Base-by-base conservation (phyloP, 2,797 vertebrate species). In the Morelia viridis region DNA sequence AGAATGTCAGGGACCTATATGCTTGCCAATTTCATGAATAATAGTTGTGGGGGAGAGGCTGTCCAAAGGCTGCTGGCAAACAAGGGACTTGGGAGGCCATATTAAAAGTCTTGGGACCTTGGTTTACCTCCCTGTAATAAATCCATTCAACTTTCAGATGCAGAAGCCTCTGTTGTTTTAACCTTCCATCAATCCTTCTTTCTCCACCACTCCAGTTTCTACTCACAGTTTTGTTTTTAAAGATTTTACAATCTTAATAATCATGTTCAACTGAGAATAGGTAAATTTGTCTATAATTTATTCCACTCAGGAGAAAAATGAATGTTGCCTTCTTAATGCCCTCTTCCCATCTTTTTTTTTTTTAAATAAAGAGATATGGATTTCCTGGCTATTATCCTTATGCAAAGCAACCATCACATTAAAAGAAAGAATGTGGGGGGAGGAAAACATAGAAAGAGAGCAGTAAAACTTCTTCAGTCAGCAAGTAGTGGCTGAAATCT, bases 281-380 rank as follows among this genome's bases (percentile, higher is more conserved):
- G 24, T n/a, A 90, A 83, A 57, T 71, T 35, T 89, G 64, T 56
- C n/a, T 68, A 57, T 71, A 35, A 57, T 89, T 89, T 56, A 89
- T 89, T 89, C 64, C 26, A 57, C 50, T 56, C n/a, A 71, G 22
- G 50, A 57, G 53, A n/a, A 89, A 71, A 56, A 71, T 80, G 88
- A 71, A 35, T 68, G 65, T 71, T 89, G 64, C 31, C 24, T 68
- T 71, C 31, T 22, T 71, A 87, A 91, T 41, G 41, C 8, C 57
- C 46, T 19, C 4, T 0, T 80, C 13, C 76, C 4, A 9, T 41
- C 7, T 12, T 3, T 41, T 24, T 1, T 4, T 35, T 46, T 50
- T 89, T 41, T 41, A 60, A 50, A 41, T 28, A 17, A 58, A 58
- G 53, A 22, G 26, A 60, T 58, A 71, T 71, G 53, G 62, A 22